These are phyloP conservation scores for Drosophila limbata DNA, from an alignment of 2,888 invertebrate species.

Conservation along the genomic window DNA sequence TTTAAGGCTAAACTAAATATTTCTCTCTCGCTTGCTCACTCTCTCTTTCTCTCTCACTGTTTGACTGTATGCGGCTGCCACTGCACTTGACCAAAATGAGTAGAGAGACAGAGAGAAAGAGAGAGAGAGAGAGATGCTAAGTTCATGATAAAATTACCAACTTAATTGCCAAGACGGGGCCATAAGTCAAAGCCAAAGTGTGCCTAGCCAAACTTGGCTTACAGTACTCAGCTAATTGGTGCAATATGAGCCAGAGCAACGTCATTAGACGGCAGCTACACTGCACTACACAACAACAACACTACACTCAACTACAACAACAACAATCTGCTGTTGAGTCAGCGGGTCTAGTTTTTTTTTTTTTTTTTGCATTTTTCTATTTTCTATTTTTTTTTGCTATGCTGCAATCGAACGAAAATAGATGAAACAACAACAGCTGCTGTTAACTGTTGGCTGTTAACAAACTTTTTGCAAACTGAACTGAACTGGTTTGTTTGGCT, in stretches of 20 bases:
- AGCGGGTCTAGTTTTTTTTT: slow-evolving; percentile 25
- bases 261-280: slow-evolving; percentile 37
- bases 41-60: neutral
- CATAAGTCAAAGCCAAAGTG: slow-evolving; percentile 58
- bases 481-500: slow-evolving; percentile 68
- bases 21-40: slow-evolving; percentile 9
- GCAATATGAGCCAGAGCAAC: slow-evolving; percentile 52
- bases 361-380: neutral
- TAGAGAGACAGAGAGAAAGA: slow-evolving; percentile 43
- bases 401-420: slow-evolving; percentile 68
- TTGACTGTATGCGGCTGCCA: slow-evolving; percentile 11
- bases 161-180: slow-evolving; percentile 69
- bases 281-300: slow-evolving; percentile 2
- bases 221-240: slow-evolving; percentile 55
- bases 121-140: slow-evolving; percentile 61
- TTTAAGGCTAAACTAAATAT: slow-evolving; percentile 53
- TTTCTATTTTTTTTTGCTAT: too few species aligned
- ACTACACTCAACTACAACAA: slow-evolving; percentile 9
- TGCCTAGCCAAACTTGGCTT: slow-evolving; percentile 26
- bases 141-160: slow-evolving; percentile 79
- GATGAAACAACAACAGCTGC: slow-evolving; percentile 15
- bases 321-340: slow-evolving; percentile 45
- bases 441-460: slow-evolving; percentile 61
- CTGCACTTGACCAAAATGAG: slow-evolving; percentile 67
- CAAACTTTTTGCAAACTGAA: slow-evolving; percentile 27